These are phyloP conservation scores for Drosophila sucinea DNA, from an alignment of 1,140 invertebrate species.

Conservation along the genomic window DNA sequence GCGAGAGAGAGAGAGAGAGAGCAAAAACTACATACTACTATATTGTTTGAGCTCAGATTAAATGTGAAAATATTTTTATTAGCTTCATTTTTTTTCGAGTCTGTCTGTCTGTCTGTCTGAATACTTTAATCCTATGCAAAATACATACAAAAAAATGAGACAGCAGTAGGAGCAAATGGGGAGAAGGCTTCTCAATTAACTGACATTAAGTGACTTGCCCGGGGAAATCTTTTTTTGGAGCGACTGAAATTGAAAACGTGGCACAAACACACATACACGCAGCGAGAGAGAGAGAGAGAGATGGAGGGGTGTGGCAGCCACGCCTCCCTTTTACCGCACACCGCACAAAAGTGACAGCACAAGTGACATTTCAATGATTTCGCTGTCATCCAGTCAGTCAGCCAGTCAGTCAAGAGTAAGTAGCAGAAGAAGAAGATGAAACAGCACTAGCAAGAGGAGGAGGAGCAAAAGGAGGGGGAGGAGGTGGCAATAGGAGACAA, in stretches of 20 bases:
- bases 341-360: conserved; percentile 53
- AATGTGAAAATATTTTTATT: conserved; percentile 30
- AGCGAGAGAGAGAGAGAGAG: background rate
- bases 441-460: background rate
- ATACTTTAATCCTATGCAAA: conserved; percentile 39
- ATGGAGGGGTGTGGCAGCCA: background rate
- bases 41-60: conserved; percentile 13
- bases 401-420: conserved; percentile 22
- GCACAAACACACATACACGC: conserved; percentile 2
- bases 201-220: conserved; percentile 49
- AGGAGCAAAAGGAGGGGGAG: background rate
- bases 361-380: conserved; percentile 68
- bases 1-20: background rate
- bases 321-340: conserved; percentile 6
- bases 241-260: conserved; percentile 52
- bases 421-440: conserved; percentile 5
- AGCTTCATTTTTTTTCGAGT: conserved; percentile 7
- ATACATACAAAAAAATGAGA: conserved; percentile 9
- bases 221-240: conserved; percentile 11
- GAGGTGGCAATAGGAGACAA: conserved; percentile 25
- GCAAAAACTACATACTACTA: background rate
- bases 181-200: conserved; percentile 47
- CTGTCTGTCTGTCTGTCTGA: background rate
- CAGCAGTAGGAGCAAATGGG: background rate
- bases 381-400: conserved; percentile 57